Conservation (phyloP, 2,888 invertebrate species). For the Xylocampa areola region DNA sequence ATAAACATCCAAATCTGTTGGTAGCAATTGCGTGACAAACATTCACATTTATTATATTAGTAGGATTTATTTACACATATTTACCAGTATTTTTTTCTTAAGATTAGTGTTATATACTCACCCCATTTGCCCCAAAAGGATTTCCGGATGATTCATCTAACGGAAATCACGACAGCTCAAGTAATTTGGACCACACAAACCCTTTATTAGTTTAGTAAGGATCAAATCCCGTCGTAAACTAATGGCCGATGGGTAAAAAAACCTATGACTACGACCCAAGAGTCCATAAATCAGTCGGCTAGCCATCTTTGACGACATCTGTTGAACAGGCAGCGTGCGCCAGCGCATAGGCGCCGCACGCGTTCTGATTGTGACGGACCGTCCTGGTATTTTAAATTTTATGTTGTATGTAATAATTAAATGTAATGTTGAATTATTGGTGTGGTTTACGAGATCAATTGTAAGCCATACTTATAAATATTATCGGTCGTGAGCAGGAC, state of each 20-base stretch:
- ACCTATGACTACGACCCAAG: conserved; percentile 56
- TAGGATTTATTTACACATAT: no score
- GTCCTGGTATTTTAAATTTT: conserved; percentile 1
- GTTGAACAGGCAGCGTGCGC: conserved; percentile 65
- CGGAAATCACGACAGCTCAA: background rate
- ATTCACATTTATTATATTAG: no score
- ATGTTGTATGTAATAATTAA: background rate
- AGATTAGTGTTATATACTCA: background rate
- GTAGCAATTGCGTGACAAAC: no score
- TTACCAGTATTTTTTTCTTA: background rate
- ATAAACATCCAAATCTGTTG: no score
- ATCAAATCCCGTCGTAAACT: conserved; percentile 65
- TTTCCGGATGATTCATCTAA: conserved; percentile 16
- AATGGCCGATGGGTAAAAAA: conserved; percentile 60
- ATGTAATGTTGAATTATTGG: no score
- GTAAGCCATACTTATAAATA: no score
- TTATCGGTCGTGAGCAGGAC: no score
- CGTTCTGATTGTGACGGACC: conserved; percentile 22
- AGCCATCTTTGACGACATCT: conserved; percentile 75
- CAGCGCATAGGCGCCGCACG: conserved; percentile 39
- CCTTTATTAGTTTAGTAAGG: conserved; percentile 64
- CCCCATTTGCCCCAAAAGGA: background rate
- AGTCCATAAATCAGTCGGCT: conserved; percentile 76
- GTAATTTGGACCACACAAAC: conserved; percentile 51
- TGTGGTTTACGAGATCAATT: no score